Percentiles rank a stretch among this genome's conserved stretches.
These are phyloP conservation scores for Leptocoma aspasia DNA, from an alignment of 2,113 vertebrate species.

Conservation along the genomic window DNA sequence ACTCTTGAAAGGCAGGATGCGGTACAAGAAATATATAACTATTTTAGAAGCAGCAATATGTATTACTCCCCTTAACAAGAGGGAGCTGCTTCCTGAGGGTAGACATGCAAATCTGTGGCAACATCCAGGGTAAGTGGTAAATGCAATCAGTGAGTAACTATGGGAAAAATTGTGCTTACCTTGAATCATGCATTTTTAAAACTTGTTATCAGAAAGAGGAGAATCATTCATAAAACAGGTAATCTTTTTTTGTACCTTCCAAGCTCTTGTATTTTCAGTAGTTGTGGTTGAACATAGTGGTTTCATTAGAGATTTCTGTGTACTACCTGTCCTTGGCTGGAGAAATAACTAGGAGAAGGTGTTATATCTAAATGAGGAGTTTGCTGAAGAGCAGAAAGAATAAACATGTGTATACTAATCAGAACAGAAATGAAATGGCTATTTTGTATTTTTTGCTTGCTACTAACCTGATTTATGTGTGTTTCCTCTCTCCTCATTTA, in stretches of 20 bases:
- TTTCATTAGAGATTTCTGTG: not conserved
- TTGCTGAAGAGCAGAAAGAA: not conserved
- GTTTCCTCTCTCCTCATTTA: not conserved
- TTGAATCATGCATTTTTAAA: not conserved
- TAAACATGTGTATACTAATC: not conserved
- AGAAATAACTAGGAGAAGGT: not conserved
- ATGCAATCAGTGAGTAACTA: not conserved
- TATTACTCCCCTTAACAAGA: conserved; percentile 90
- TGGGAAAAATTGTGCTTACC: not conserved
- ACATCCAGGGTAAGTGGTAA: conserved; percentile 83
- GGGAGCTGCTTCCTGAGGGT: conserved; percentile 87
- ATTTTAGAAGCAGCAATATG: conserved; percentile 91
- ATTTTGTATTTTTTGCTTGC: not conserved
- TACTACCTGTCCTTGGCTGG: not conserved
- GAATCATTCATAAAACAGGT: not conserved
- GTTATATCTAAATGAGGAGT: not conserved
- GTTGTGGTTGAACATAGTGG: not conserved
- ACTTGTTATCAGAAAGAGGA: not conserved
- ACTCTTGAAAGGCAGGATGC: conserved; percentile 75
- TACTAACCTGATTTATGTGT: not conserved
- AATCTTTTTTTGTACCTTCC: not conserved
- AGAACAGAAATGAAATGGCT: not conserved
- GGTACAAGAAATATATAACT: conserved; percentile 93
- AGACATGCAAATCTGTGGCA: conserved; percentile 90
- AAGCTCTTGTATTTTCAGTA: not conserved